Evolutionary conservation across 2,113 vertebrate species (phyloP).

Genomic region (Dipodomys ordii): DNA sequence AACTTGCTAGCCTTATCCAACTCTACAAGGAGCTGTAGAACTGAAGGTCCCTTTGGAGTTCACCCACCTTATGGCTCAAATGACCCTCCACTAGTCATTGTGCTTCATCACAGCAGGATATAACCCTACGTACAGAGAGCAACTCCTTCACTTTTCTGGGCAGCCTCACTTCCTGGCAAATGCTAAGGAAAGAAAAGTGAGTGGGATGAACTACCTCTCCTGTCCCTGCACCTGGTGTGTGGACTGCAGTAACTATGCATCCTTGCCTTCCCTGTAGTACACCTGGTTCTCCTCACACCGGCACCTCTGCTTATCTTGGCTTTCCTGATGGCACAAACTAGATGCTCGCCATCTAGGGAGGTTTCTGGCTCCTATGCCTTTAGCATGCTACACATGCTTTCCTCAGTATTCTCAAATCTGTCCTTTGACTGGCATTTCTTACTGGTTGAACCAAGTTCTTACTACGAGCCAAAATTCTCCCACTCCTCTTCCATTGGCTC

Average conservation of each 20-base stretch:
- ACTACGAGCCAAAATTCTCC: not conserved
- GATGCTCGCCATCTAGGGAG: not conserved
- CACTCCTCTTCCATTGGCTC: not conserved
- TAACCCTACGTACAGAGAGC: not conserved
- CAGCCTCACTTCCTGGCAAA: not conserved
- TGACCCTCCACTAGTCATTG: not conserved
- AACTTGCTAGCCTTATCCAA: not conserved
- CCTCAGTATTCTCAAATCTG: not conserved
- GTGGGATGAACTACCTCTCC: not conserved
- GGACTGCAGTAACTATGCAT: not conserved
- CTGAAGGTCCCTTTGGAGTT: not conserved
- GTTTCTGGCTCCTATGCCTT: too few species aligned
- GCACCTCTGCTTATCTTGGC: too few species aligned
- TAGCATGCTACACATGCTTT: not conserved
- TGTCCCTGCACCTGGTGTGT: not conserved
- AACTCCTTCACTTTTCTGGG: not conserved
- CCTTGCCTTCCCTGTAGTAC: not conserved
- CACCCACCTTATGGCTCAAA: not conserved
- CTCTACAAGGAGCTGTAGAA: not conserved
- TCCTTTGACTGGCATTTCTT: not conserved
- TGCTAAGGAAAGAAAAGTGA: not conserved
- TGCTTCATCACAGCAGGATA: accelerated
- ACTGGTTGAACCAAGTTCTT: too few species aligned
- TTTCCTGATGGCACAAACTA: not conserved
- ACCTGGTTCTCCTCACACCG: too few species aligned